Conservation (phyloP, 2,797 vertebrate species). For the Hypotaenidia okinawae region DNA sequence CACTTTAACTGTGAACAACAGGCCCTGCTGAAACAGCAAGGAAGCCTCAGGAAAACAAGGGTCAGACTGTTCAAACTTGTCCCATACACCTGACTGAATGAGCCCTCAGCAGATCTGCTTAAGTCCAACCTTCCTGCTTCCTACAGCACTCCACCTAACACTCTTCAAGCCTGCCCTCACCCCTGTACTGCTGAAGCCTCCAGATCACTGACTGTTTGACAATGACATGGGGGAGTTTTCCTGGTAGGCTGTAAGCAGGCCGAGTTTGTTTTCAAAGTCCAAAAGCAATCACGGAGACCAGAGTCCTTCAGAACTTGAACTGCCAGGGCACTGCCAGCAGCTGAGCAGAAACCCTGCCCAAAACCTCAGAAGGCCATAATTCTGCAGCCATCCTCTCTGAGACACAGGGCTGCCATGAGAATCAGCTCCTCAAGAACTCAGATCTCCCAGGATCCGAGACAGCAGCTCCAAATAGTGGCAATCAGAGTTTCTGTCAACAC, state of each 20-base stretch:
- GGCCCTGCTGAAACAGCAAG: neutral
- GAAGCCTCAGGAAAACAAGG: neutral
- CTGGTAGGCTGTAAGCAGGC: neutral
- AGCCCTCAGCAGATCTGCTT: neutral
- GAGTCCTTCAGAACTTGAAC: neutral
- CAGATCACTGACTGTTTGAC: neutral
- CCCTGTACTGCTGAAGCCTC: neutral
- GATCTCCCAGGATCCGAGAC: neutral
- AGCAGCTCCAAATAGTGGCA: conserved; percentile 2
- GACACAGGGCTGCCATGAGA: neutral
- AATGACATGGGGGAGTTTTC: neutral
- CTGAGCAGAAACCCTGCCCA: neutral
- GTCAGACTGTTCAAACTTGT: neutral
- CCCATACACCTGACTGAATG: neutral
- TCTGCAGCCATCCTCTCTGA: neutral
- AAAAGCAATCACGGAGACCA: neutral
- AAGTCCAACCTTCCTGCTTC: neutral
- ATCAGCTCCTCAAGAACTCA: neutral
- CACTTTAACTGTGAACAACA: neutral
- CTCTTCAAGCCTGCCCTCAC: neutral
- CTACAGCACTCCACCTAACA: neutral
- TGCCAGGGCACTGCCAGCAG: neutral
- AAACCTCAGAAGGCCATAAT: neutral
- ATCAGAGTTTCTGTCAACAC: neutral
- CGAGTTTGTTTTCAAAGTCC: neutral